Evolutionary conservation across 2,888 invertebrate species (phyloP), one percentile per base, ranked within the genome.

Genomic region (Imbricaverruca yamaguchii): DNA sequence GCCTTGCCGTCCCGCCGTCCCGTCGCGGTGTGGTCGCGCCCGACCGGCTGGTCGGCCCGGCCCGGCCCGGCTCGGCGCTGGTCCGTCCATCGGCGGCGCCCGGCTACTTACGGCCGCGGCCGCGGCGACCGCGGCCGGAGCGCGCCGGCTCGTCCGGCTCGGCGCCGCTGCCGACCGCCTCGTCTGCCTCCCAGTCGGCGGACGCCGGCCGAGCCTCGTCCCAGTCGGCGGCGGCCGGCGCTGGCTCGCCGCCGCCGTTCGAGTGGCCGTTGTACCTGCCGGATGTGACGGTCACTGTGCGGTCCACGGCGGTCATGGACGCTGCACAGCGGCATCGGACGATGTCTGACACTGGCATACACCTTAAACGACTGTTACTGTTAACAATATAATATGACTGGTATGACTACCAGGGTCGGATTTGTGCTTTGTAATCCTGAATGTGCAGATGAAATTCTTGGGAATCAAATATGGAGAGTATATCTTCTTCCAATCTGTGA

Each of bases 21-120:
- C 9, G 39, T 69, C 25, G 21, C 12, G 69, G 12, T 6, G 65
- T 0, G 13, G 69, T 69, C 69, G 15, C 69, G 39, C 65, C 69
- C 25, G 69, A 39, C n/a, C 69, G 13, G 69, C 23, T 69, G 69
- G 69, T 69, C 69, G 69, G n/a, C 69, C 69, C 69, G 69, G 13
- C 67, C 13, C 67, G 39, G 59, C 59, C 59, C 59, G 59, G 1
- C 59, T 15, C 15, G 15, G 12, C 15, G 59, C 59, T 59, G 59
- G 15, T 15, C 11, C 59, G 7, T 15, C 12, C 59, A 7, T 15
- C 12, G 11, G 59, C 15, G 12, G 59, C 59, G 59, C 59, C 15
- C 15, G 69, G 15, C 69, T 69, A 69, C 69, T 69, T 69, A 39
- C 69, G 69, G 39, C 69, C 69, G 39, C 69, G 25, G 69, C 25